Base-by-base conservation (phyloP, 2,888 invertebrate genomes). In the Allacma fusca region DNA sequence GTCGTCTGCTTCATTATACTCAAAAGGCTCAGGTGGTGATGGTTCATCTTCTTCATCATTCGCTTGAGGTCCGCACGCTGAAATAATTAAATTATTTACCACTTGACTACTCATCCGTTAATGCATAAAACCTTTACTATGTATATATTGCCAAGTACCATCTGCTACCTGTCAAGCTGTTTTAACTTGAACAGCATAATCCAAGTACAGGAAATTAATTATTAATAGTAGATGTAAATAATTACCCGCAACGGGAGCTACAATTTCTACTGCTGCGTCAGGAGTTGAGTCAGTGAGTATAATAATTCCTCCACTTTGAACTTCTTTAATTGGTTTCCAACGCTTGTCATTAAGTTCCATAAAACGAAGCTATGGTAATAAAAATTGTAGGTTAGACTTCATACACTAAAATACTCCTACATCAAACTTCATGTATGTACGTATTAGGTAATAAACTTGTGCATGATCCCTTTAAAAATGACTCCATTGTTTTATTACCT, bases 1-100 rank as follows among this genome's bases (percentile, higher is more conserved):
- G 43, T 78, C 78, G 19, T 83, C 81, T 19, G 75, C 93, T 87
- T 98, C 97, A 84, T 91, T 91, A 88, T 94, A 98, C 88, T 97
- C 97, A 87, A 98, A 98, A 81, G 98, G 96, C 89, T 97, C 97
- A 86, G 98, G 98, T 64, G 97, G 96, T 85, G 96, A 96, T 0
- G 98, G 97, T 87, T 98, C 98, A 85, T 95, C 95, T 85, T 96
- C 96, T 85, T 98, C 98, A 82, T 97, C 97, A 19, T 81, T 83
- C 57, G 80, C 83, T 75, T 82, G 78, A 50, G 85, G 95, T 0
- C 95, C 95, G 85, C 93, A 94, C 0, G 95, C 95, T 86, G 85
- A 76, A 86, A 86, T 81, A 83, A 77, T 82, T 76, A 80, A 80
- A 77, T 34, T 34, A 34, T 34, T 34, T 7, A 7, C 9, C 34